Base-by-base conservation (phyloP, 64 coral and sea anemone genomes). In the Astreopora myriophthalma region DNA sequence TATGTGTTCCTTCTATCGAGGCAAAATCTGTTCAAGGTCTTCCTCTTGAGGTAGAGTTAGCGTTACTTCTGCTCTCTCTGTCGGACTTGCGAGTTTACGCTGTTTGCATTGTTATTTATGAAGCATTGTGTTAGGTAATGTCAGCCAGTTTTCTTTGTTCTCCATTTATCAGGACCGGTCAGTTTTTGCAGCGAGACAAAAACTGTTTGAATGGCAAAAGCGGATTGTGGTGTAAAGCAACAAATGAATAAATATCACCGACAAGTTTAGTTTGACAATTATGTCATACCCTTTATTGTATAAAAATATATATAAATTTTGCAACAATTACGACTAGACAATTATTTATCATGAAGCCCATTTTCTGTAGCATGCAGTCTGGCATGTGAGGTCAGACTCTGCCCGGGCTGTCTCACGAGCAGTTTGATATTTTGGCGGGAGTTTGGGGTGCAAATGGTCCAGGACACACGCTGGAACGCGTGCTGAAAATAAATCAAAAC, bases 141-240 rank as follows among this genome's bases (percentile, higher is more conserved):
- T 13, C 26, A n/a, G 76, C 48, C 14, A 48, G 22, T 64, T 80
- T 20, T n/a, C 79, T 62, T 82, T 82, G 55, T 82, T 37, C 39
- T 57, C 27, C 48, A 23, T 63, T 11, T 65, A 34, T 39, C 57
- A 33, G 31, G 52, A 10, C 57, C 33, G 31, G 32, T 83, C 5
- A 55, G 12, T 55, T 19, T 55, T 55, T 19, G 16, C 12, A 55
- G 16, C 3, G 16, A 55, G 10, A 55, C 12, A 55, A 13, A 55
- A 55, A 55, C 16, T 55, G 51, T 55, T 55, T 1, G 12, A 0
- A 55, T 13, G 17, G 10, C 51, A 55, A 55, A 55, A 55, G 42
- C 5, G 42, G 5, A 11, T 46, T 46, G 42, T 13, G 51, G 17
- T 55, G 17, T 55, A 13, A 55, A 19, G 10, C 16, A 19, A 2